A percentile compares a stretch with the other conserved stretches of the same genome.
These are phyloP conservation scores for Apostichopus japonicus DNA, from an alignment of 35 echinoderm and acorn worm species.

Conservation along the genomic window DNA sequence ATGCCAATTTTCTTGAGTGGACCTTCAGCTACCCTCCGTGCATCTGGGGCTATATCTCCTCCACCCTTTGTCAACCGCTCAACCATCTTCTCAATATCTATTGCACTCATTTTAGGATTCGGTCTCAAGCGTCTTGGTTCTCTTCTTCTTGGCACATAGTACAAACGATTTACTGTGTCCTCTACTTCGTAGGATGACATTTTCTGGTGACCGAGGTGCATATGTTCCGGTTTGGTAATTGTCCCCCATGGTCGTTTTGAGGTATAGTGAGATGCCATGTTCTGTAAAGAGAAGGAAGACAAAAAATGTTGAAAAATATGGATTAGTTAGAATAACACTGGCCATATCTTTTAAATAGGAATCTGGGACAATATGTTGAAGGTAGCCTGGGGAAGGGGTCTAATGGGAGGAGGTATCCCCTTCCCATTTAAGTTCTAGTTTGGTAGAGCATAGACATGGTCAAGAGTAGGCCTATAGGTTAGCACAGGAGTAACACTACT, in stretches of 20 bases:
- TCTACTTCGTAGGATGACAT: constrained; percentile 73
- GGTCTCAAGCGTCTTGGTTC: constrained; percentile 52
- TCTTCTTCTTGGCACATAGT: constrained; percentile 81
- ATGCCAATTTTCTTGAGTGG: constrained; percentile 91
- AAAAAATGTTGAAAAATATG: background rate
- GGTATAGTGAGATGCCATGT: constrained; percentile 68
- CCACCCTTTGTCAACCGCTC: constrained; percentile 81
- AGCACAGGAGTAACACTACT: too few relatives aligned
- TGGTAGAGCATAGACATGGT: too few relatives aligned
- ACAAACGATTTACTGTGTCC: constrained; percentile 71
- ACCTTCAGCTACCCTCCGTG: constrained; percentile 86
- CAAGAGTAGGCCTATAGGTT: too few relatives aligned
- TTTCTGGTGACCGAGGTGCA: constrained; percentile 88
- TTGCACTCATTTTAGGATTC: constrained; percentile 80
- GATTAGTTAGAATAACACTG: background rate
- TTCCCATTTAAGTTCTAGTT: too few relatives aligned
- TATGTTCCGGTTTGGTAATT: constrained; percentile 91
- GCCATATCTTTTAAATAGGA: too few relatives aligned
- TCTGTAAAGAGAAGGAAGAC: constrained; percentile 8
- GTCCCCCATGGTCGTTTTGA: constrained; percentile 99
- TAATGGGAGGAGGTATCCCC: too few relatives aligned
- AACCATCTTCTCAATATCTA: constrained; percentile 76
- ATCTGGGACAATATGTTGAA: too few relatives aligned
- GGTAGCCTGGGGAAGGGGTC: too few relatives aligned
- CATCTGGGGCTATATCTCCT: constrained; percentile 81